Evolutionary conservation across 2,797 vertebrate genomes (phyloP).

Genomic region (Aulostomus chinensis): DNA sequence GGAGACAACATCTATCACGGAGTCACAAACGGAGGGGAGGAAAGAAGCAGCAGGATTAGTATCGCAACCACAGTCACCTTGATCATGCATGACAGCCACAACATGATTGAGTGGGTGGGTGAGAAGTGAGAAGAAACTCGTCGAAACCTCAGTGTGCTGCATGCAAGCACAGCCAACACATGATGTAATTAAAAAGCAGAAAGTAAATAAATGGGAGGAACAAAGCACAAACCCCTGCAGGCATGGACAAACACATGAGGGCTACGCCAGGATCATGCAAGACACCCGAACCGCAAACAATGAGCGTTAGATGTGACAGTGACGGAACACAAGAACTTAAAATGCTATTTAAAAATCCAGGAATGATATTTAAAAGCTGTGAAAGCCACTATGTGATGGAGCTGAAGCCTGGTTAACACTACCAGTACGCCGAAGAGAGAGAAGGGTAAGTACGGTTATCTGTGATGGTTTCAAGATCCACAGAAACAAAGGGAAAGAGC

Average conservation of each 20-base stretch:
- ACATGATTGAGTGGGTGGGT: neutral
- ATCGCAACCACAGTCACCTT: neutral
- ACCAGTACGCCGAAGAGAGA: constrained; percentile 2
- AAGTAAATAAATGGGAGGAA: too few species aligned
- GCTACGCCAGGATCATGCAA: too few species aligned
- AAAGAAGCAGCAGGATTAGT: constrained; percentile 14
- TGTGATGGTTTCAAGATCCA: constrained; percentile 31
- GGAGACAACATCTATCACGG: too few species aligned
- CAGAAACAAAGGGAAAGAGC: constrained; percentile 32
- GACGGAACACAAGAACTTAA: constrained; percentile 1
- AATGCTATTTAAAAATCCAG: neutral
- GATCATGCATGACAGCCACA: neutral
- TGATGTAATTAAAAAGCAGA: too few species aligned
- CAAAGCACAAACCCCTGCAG: too few species aligned
- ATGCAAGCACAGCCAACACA: too few species aligned
- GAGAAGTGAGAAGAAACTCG: too few species aligned
- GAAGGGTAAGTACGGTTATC: constrained; percentile 14
- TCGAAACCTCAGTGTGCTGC: too few species aligned
- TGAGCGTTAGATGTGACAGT: neutral
- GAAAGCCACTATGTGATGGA: constrained; percentile 16
- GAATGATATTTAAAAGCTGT: too few species aligned
- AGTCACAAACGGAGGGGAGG: neutral
- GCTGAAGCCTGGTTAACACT: neutral
- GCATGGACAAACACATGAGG: too few species aligned
- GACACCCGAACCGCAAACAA: too few species aligned